Percentiles rank a stretch among this genome's conserved stretches.
Evolutionary conservation across 1,140 invertebrate genomes (phyloP).

Genomic region (Rhopalosiphum padi): DNA sequence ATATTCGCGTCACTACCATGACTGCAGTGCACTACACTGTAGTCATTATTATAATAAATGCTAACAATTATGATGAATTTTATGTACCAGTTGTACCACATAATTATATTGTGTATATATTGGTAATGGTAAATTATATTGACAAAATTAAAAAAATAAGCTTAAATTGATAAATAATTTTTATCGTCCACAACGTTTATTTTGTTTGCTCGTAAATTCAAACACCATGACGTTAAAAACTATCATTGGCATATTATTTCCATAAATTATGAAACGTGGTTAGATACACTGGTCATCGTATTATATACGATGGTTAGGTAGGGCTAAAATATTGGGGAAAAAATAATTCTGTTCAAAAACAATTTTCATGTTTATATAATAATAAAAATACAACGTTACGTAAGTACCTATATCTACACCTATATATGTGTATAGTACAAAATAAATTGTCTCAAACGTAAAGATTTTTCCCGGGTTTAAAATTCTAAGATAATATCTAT

Average conservation of each 20-base stretch:
- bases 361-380: neutral
- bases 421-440: neutral
- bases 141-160: no score
- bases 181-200: neutral
- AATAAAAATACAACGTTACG: neutral
- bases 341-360: neutral
- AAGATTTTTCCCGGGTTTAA: neutral
- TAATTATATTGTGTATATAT: no score
- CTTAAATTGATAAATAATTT: neutral
- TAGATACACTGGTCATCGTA: neutral
- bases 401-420: neutral
- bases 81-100: no score
- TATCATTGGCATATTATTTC: neutral
- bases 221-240: neutral
- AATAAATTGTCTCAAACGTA: neutral
- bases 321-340: neutral
- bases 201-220: neutral
- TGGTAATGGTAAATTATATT: no score
- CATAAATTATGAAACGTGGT: neutral
- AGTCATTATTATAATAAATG: no score
- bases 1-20: no score
- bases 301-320: neutral
- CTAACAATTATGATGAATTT: no score
- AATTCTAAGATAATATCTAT: neutral
- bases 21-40: no score